Base-by-base conservation (phyloP, 2,888 invertebrate genomes). In the Liodrosophila aerea region DNA sequence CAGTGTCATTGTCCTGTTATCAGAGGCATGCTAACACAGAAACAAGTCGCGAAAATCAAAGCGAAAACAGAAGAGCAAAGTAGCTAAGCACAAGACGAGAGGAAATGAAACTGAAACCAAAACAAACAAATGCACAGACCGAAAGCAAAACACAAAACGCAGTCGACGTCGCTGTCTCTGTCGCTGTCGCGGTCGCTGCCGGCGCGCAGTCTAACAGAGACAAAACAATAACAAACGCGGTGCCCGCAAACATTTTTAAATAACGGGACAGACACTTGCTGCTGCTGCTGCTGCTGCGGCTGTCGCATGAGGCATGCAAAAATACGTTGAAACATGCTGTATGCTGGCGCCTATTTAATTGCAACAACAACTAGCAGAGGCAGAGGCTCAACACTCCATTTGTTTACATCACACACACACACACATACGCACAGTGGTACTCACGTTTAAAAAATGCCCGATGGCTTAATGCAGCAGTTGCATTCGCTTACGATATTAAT, bases 371-470 rank as follows among this genome's bases (percentile, higher is more conserved):
- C 43, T 43, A 39, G 16, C 34, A 53, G 27, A 4, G 29, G 53
- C 76, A 53, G 74, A 72, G 74, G 76, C 85, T 81, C 80, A 82
- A 76, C 83, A 81, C 80, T 76, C 83, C 74, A 61, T 80, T 81
- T 85, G 85, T 81, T 81, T 85, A 81, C 83, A 75, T 58, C 34
- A 15, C 18, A 18, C 18, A 39, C 37, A 9, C 36, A 15, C 7
- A 9, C 36, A 36, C 73, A 83, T 69, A 53, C 68, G 73, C 69
- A 78, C 73, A 68, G 83, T 80, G 71, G 73, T 65, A 80, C 76
- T 69, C 75, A 73, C 73, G 52, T 73, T 33, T 34, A 47, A 33
- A 51, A 47, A 45, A 44, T 44, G 59, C 37, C 15, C 40, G 41
- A 46, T 18, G 40, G 59, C 3, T 22, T 22, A 22, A 51, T 57